phyloP scores from a whole-genome alignment of 2,888 invertebrate species.

The Dasysyrphus albostriatus region DNA sequence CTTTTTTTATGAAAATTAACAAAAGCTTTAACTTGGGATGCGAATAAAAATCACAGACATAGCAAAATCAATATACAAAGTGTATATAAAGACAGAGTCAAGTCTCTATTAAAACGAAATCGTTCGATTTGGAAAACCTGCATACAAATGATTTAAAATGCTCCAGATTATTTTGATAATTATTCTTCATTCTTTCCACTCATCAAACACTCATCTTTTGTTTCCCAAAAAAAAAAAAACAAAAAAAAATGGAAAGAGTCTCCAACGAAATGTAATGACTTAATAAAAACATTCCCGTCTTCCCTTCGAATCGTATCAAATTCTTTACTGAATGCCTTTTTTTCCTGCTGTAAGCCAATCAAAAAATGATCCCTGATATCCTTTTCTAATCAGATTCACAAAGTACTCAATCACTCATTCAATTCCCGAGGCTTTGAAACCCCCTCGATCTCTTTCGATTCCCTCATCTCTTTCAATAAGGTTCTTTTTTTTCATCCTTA shows the following conservation, averaged over 20 bases:
- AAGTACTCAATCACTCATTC: constrained; percentile 48
- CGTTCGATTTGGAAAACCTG: not conserved
- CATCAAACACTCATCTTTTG: not conserved
- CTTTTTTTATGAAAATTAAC: not conserved
- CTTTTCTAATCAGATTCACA: constrained; percentile 44
- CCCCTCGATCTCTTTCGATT: constrained; percentile 7
- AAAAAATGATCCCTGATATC: constrained; percentile 44
- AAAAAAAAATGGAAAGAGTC: not conserved
- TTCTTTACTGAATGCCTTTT: constrained; percentile 8
- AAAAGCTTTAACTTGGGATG: too few species aligned
- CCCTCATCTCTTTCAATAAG: constrained; percentile 5
- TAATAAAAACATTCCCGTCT: constrained; percentile 11
- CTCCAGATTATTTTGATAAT: not conserved
- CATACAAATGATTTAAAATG: not conserved
- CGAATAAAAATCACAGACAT: not conserved
- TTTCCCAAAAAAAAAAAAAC: not conserved
- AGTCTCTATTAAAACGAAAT: not conserved
- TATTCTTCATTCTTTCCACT: not conserved
- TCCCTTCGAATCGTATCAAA: constrained; percentile 17
- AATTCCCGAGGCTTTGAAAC: constrained; percentile 39
- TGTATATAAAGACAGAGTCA: not conserved
- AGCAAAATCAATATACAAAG: not conserved
- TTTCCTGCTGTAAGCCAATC: constrained; percentile 20
- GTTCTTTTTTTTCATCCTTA: constrained; percentile 6
- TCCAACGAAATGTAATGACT: not conserved